Conservation (phyloP, 2,888 invertebrate species). For the Meandrusa payeni region DNA sequence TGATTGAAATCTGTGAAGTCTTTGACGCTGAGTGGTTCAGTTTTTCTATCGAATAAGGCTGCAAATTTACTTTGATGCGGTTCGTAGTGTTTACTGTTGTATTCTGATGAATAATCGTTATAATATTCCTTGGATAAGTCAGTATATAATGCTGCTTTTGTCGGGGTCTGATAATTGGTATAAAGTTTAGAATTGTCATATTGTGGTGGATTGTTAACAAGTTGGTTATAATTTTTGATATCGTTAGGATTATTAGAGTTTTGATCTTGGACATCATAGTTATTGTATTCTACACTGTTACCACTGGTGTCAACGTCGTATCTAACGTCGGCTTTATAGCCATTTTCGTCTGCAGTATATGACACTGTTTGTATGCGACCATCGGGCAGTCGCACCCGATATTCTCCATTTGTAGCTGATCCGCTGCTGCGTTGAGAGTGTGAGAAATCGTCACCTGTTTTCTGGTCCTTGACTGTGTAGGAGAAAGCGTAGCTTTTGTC, state of each 20-base stretch:
- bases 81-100: slow-evolving; percentile 40
- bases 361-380: slow-evolving; percentile 84
- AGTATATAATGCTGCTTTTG: slow-evolving; percentile 36
- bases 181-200: slow-evolving; percentile 27
- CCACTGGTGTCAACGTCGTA: slow-evolving; percentile 64
- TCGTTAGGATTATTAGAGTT: slow-evolving; percentile 21
- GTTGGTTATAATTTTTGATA: background rate
- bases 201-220: slow-evolving; percentile 14
- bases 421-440: slow-evolving; percentile 83
- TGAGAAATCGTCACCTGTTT: slow-evolving; percentile 85
- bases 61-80: slow-evolving; percentile 55
- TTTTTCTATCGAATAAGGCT: slow-evolving; percentile 32
- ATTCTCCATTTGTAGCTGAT: slow-evolving; percentile 84
- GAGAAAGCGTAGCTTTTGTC: slow-evolving; percentile 83
- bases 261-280: slow-evolving; percentile 22
- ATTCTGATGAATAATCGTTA: slow-evolving; percentile 50
- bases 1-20: slow-evolving; percentile 30
- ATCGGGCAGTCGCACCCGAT: slow-evolving; percentile 84
- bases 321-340: slow-evolving; percentile 84
- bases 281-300: slow-evolving; percentile 34
- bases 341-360: slow-evolving; percentile 84
- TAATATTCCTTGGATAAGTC: slow-evolving; percentile 57
- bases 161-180: slow-evolving; percentile 25
- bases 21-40: slow-evolving; percentile 22
- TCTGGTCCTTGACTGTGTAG: slow-evolving; percentile 82